phyloP scores from a whole-genome alignment of 2,113 vertebrate species.

The Oreochromis aureus region DNA sequence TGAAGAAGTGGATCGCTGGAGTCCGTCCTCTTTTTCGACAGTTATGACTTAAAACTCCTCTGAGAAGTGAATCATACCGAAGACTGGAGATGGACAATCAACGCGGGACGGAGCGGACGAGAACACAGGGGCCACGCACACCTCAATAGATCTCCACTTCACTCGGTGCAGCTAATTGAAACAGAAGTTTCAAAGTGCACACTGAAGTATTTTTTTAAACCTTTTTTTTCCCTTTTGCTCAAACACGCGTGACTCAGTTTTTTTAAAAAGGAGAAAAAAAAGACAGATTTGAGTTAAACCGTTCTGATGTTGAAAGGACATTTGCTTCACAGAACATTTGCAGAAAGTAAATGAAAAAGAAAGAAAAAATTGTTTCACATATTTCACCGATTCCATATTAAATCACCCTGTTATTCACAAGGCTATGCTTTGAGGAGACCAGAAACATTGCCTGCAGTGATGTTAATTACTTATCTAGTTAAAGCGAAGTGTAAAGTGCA shows the following conservation, averaged over 20 bases:
- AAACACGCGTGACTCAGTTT: background rate
- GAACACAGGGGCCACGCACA: background rate
- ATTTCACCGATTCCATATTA: background rate
- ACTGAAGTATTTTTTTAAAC: background rate
- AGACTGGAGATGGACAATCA: slow-evolving; percentile 28
- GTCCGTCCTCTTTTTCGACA: slow-evolving; percentile 22
- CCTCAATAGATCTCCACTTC: background rate
- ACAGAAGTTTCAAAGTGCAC: background rate
- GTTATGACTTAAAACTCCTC: slow-evolving; percentile 29
- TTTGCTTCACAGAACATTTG: background rate
- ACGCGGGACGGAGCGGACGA: background rate
- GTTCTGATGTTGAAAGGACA: background rate
- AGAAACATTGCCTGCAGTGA: background rate
- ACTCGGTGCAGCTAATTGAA: background rate
- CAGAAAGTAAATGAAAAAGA: background rate
- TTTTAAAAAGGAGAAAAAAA: background rate
- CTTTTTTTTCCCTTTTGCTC: background rate
- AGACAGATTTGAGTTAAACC: background rate
- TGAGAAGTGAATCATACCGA: slow-evolving; percentile 23
- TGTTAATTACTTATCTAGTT: background rate
- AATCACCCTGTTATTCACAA: background rate
- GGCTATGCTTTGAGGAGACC: background rate
- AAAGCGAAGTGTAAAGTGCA: background rate
- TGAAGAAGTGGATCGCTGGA: slow-evolving; percentile 28
- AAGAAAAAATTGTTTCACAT: background rate